These are phyloP conservation scores for Anableps anableps DNA, from an alignment of 2,797 vertebrate species.

Conservation along the genomic window DNA sequence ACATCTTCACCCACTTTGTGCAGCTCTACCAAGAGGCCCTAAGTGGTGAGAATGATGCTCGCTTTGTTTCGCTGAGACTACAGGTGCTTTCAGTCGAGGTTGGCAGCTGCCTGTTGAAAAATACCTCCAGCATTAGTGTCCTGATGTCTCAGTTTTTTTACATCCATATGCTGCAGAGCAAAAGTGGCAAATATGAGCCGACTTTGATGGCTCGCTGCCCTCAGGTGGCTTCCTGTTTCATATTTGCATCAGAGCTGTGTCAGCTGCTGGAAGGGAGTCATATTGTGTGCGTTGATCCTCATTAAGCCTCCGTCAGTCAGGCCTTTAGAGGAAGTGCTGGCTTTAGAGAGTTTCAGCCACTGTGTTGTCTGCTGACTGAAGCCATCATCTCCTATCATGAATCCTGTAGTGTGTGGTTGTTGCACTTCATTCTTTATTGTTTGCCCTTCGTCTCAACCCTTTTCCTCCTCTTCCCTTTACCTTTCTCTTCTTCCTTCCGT, in stretches of 20 bases:
- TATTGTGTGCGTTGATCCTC: slow-evolving; percentile 48
- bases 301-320: slow-evolving; percentile 56
- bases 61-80: slow-evolving; percentile 15
- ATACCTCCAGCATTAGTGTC: slow-evolving; percentile 34
- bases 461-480: slow-evolving; percentile 5
- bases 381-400: slow-evolving; percentile 25
- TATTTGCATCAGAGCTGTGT: slow-evolving; percentile 51
- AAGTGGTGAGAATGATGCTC: slow-evolving; percentile 88
- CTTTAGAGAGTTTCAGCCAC: slow-evolving; percentile 33
- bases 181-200: slow-evolving; percentile 44
- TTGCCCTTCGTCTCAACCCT: no score
- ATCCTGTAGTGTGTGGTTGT: slow-evolving; percentile 28
- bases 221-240: slow-evolving; percentile 51
- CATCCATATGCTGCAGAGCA: slow-evolving; percentile 45
- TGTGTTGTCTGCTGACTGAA: slow-evolving; percentile 33
- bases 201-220: slow-evolving; percentile 58
- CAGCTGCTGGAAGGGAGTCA: slow-evolving; percentile 38
- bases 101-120: slow-evolving; percentile 21
- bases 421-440: slow-evolving; percentile 8
- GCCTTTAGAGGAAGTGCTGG: slow-evolving; percentile 46
- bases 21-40: slow-evolving; percentile 97
- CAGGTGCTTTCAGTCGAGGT: background rate
- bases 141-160: slow-evolving; percentile 34
- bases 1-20: slow-evolving; percentile 96
- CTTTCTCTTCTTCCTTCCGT: slow-evolving; percentile 8